Evolutionary conservation across 1,140 invertebrate species (phyloP), one percentile per base, ranked within the genome.

Genomic region (Coptotermes formosanus): DNA sequence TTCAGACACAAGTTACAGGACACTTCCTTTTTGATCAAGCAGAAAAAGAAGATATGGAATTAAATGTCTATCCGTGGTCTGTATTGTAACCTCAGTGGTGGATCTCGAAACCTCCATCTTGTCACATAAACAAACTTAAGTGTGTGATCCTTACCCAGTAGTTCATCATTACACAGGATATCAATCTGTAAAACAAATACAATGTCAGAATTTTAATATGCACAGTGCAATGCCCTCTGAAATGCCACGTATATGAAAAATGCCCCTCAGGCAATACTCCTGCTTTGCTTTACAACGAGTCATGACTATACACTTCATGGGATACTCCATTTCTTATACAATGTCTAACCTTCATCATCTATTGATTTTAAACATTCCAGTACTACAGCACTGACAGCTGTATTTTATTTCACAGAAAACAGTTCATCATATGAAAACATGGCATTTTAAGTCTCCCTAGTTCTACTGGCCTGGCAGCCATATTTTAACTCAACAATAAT

Each of bases 71-170:
- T 94, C 88, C 94, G 93, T 88, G 95, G 96, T 90, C 96, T 92
- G 92, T 97, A 98, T 89, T 97, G 96, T 88, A 98, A 91, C 87
- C 95, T 94, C 75, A 98, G 91, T 3, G 97, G 97, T 83, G 96
- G 96, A 90, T 97, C 97, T 89, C 97, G 95, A 92, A 98, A 98
- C 92, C 98, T 94, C 98, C 98, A 99, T 89, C 98, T 93, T 64
- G 99, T 99, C 25, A 99, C 97, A 90, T 97, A 97, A 55, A 99
- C 98, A 92, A 99, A 99, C 92, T 99, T 99, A 85, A 99, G 93
- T 59, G 98, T 99, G 91, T 99, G 99, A 91, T 99, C 98, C 91
- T 99, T 99, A 75, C 98, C 99, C 90, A 99, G 92, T 87, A 99
- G 93, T 93, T 99, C 98, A 90, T 99, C 96, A 93, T 99, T 99